A percentile compares a stretch with the other conserved stretches of the same genome.
phyloP scores from a whole-genome alignment of 1,140 invertebrate genomes.

The Temnothorax nylanderi region DNA sequence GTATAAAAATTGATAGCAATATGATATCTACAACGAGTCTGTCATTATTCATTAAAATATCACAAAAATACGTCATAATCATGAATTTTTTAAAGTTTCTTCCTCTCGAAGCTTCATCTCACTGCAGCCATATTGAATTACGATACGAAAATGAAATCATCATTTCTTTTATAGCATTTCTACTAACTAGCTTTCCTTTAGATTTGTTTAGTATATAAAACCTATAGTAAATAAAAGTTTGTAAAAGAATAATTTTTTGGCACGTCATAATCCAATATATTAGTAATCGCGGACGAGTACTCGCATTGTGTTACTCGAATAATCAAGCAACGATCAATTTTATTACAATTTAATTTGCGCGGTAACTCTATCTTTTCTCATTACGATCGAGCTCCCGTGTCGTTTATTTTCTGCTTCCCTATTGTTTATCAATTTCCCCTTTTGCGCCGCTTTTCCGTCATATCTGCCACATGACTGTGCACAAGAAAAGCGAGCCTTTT shows the following conservation, averaged over 20 bases:
- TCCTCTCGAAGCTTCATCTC: not conserved
- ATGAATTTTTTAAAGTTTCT: not conserved
- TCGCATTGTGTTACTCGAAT: not conserved
- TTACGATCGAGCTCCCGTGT: not conserved
- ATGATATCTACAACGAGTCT: not conserved
- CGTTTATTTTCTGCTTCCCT: not conserved
- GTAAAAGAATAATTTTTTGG: not conserved
- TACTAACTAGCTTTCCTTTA: not conserved
- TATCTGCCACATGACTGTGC: not conserved
- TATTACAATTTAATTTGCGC: not conserved
- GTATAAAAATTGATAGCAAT: conserved; percentile 5
- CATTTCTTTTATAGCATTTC: not conserved
- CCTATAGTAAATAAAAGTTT: not conserved
- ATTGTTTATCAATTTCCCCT: not conserved
- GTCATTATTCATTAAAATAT: conserved; percentile 17
- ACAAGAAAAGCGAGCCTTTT: not conserved
- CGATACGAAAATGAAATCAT: not conserved
- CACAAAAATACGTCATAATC: not conserved
- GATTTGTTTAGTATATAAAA: not conserved
- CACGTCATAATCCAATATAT: not conserved
- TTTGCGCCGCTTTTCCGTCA: not conserved
- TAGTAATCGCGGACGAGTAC: not conserved
- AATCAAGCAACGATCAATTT: conserved; percentile 13
- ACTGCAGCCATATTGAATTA: conserved; percentile 1
- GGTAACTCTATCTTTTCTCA: not conserved